A percentile compares a stretch with the other conserved stretches of the same genome.
phyloP scores from a whole-genome alignment of 2,888 invertebrate genomes.

The Endomychus coccineus region DNA sequence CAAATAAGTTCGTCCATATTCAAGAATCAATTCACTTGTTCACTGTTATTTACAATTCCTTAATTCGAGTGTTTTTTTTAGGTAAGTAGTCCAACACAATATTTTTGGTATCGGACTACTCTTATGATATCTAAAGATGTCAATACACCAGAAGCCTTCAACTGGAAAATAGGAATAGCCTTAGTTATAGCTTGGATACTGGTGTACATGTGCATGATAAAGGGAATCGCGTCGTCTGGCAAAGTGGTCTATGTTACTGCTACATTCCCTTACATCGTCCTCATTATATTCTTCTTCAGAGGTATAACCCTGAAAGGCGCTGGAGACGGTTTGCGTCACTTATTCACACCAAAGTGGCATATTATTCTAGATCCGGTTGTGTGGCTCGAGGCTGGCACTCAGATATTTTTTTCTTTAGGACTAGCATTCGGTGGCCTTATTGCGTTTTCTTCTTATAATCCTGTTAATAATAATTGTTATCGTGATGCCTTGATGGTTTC shows the following conservation, averaged over 20 bases:
- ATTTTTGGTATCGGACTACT: conserved; percentile 92
- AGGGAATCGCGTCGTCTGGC: conserved; percentile 93
- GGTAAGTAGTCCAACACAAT: conserved; percentile 86
- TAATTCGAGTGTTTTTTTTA: conserved; percentile 40
- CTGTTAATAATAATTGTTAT: conserved; percentile 93
- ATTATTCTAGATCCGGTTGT: conserved; percentile 88
- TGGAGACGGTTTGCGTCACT: conserved; percentile 73
- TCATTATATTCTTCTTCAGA: conserved; percentile 92
- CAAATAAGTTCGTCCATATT: too few relatives aligned
- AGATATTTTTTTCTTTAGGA: conserved; percentile 94
- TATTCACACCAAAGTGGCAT: conserved; percentile 90
- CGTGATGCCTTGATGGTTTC: conserved; percentile 90
- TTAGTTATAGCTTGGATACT: conserved; percentile 87
- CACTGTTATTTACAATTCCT: not conserved
- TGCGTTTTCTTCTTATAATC: conserved; percentile 94
- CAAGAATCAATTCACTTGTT: not conserved
- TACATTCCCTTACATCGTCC: conserved; percentile 91
- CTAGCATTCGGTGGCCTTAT: conserved; percentile 93
- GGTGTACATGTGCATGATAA: conserved; percentile 95
- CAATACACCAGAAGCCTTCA: conserved; percentile 76
- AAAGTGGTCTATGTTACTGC: conserved; percentile 96
- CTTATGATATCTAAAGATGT: conserved; percentile 85
- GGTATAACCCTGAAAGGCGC: conserved; percentile 84
- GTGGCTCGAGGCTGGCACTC: conserved; percentile 96
- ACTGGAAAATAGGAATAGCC: conserved; percentile 85